These are phyloP conservation scores for Stratiomys singularior DNA, from an alignment of 2,888 invertebrate genomes.

Conservation along the genomic window DNA sequence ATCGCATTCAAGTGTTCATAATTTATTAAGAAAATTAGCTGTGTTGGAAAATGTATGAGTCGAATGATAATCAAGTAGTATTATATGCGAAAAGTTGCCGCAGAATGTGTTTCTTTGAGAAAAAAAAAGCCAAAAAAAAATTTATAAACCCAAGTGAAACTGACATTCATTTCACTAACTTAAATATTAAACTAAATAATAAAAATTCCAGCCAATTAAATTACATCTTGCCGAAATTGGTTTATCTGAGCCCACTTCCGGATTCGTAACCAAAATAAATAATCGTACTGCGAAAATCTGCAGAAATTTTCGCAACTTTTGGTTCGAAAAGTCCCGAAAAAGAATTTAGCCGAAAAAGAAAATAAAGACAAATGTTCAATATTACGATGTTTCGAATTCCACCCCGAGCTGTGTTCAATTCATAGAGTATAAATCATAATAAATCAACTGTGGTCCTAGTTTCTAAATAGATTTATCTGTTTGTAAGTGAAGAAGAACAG, in stretches of 20 bases:
- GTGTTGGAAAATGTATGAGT: constrained; percentile 6
- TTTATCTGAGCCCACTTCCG: background rate
- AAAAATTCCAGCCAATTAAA: background rate
- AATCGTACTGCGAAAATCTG: background rate
- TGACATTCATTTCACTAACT: background rate
- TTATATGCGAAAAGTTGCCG: constrained; percentile 2
- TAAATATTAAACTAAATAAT: background rate
- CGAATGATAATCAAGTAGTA: constrained; percentile 33
- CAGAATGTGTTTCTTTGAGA: background rate
- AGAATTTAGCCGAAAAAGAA: background rate
- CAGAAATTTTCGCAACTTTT: background rate
- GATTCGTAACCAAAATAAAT: background rate
- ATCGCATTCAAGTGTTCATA: constrained; percentile 49
- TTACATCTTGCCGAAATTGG: background rate
- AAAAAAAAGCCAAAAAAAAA: background rate
- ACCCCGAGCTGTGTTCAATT: constrained; percentile 65
- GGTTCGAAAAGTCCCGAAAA: background rate
- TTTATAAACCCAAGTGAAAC: background rate
- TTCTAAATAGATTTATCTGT: constrained; percentile 22
- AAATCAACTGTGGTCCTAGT: constrained; percentile 57
- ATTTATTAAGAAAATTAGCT: constrained; percentile 48
- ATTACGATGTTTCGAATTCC: constrained; percentile 49
- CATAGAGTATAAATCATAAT: constrained; percentile 4
- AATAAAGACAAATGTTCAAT: constrained; percentile 8
- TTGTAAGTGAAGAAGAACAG: background rate